Base-by-base conservation (phyloP, 2,797 vertebrate species). In the Thalassophryne amazonica region DNA sequence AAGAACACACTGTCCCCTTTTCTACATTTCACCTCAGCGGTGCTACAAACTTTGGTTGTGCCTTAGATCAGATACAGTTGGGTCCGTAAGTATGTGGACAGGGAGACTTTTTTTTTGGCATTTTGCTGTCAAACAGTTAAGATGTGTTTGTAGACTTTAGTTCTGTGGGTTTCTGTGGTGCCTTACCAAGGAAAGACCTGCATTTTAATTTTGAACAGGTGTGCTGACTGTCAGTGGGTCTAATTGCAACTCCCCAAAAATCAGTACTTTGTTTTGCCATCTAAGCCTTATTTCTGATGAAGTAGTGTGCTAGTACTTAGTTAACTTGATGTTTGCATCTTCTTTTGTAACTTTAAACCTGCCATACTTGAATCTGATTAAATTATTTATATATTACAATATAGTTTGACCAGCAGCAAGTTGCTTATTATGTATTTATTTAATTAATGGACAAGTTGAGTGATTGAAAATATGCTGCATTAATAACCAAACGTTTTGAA, bases 321-420 rank as follows among this genome's bases (percentile, higher is more conserved):
- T 58, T 19, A 38, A 42, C 54, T 63, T 43, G 40, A 24, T 37
- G 27, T 39, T 14, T 10, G 45, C 42, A 37, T 60, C 45, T n/a
- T 24, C 54, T 62, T 81, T 85, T 64, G 64, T 79, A 70, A 69
- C 80, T 88, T 87, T 78, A 80, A 84, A 85, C 83, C 88, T 91
- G 86, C 80, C 69, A 86, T 87, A 92, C 89, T 91, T 92, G 89
- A 91, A 91, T 77, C 59, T 37, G 57, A 74, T 39, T 38, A 14
- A 45, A 66, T 72, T 40, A 72, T 75, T 78, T 86, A 83, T 85
- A 78, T 65, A 67, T 70, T 63, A 60, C 33, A 70, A 49, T 57
- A 36, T 55, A 60, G 53, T n/a, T 75, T 48, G 36, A 69, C 71
- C 73, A 67, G 65, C 22, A 1, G 38, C 64, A 45, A 66, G 60